Percentiles rank a stretch among this genome's conserved stretches.
phyloP scores from a whole-genome alignment of 2,113 vertebrate species.

The Ptilorrhoa leucosticta region DNA sequence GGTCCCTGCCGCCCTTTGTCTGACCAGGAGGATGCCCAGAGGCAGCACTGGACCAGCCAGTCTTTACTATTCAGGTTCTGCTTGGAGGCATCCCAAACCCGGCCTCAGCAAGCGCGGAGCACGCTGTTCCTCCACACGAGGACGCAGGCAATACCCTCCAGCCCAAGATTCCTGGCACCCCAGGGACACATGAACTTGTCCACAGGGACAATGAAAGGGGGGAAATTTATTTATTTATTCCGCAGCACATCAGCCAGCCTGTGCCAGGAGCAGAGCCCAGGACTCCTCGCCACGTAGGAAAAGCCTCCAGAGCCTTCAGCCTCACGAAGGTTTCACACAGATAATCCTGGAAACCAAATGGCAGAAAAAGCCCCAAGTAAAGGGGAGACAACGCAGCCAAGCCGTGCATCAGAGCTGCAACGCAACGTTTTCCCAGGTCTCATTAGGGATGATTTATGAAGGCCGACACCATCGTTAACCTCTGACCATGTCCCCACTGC shows the following conservation, averaged over 20 bases:
- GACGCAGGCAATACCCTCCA: neutral
- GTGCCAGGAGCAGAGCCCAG: neutral
- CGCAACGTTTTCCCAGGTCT: neutral
- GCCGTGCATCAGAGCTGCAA: neutral
- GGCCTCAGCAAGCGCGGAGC: rapidly evolving
- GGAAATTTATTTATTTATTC: neutral
- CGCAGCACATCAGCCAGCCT: neutral
- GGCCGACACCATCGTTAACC: slow-evolving; percentile 35
- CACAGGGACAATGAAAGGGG: neutral
- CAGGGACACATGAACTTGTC: rapidly evolving
- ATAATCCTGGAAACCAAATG: neutral
- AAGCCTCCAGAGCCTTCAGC: neutral
- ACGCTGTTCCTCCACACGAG: rapidly evolving
- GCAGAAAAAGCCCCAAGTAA: neutral
- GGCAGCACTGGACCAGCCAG: neutral
- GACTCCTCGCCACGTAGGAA: neutral
- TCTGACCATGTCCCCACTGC: neutral
- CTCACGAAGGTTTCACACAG: neutral
- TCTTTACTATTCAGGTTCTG: neutral
- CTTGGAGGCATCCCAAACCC: neutral
- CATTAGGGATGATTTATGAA: slow-evolving; percentile 43
- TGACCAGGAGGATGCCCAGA: neutral
- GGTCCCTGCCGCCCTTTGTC: neutral
- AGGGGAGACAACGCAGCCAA: neutral
- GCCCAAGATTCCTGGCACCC: neutral